These are phyloP conservation scores for Tylochromis polylepis DNA, from an alignment of 2,113 vertebrate species.

Conservation along the genomic window DNA sequence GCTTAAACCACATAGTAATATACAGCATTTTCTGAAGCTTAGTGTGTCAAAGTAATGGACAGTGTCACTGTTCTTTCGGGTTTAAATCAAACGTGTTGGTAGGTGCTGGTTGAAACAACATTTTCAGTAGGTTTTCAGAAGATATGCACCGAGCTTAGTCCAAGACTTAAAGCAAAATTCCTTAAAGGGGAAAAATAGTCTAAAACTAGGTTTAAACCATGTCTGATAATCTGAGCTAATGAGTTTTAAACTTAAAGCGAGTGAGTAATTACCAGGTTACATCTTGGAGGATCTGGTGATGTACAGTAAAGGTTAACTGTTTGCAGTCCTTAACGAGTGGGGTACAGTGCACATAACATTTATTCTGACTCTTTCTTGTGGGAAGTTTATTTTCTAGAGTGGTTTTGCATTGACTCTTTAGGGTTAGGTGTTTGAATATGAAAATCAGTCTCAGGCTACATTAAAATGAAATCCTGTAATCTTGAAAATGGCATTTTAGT, in stretches of 20 bases:
- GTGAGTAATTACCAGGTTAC: not conserved
- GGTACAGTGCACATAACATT: not conserved
- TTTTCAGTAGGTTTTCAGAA: not conserved
- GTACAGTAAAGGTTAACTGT: not conserved
- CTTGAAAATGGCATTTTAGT: not conserved
- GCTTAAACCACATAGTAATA: slow-evolving; percentile 19
- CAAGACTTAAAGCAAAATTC: not conserved
- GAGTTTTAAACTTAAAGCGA: not conserved
- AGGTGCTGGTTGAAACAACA: not conserved
- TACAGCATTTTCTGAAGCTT: slow-evolving; percentile 23
- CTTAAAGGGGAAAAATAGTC: not conserved
- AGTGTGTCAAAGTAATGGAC: slow-evolving; percentile 9
- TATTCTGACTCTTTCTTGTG: not conserved
- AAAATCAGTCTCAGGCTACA: not conserved
- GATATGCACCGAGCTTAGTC: not conserved
- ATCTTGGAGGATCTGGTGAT: not conserved
- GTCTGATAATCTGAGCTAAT: not conserved
- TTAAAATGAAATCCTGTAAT: not conserved
- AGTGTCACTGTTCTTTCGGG: not conserved
- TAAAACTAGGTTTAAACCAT: not conserved
- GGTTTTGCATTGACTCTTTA: not conserved
- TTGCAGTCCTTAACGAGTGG: not conserved
- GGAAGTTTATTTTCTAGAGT: not conserved
- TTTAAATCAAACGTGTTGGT: not conserved
- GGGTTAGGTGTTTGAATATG: not conserved